phyloP scores from a whole-genome alignment of 2,888 invertebrate genomes.

The Cerastis rubricosa region DNA sequence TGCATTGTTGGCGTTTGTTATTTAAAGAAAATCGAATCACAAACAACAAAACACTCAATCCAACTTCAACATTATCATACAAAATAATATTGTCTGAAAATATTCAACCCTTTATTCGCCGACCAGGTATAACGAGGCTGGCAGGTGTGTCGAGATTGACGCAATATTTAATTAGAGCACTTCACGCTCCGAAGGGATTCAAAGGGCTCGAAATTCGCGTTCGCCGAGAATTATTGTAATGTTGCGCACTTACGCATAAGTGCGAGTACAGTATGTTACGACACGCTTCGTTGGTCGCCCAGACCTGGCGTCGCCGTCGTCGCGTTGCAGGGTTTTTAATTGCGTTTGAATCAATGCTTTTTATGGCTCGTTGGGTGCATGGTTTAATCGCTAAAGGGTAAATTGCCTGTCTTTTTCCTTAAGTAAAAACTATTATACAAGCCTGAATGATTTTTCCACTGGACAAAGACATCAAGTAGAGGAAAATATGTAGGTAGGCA shows the following conservation, averaged over 20 bases:
- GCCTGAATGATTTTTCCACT: neutral
- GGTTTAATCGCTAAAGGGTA: neutral
- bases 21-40: slow-evolving; percentile 19
- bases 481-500: neutral
- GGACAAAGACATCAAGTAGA: neutral
- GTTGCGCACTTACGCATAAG: slow-evolving; percentile 63
- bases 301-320: slow-evolving; percentile 34
- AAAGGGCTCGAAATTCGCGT: slow-evolving; percentile 65
- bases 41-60: slow-evolving; percentile 34
- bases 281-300: slow-evolving; percentile 52
- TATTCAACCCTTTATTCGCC: slow-evolving; percentile 59
- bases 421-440: neutral
- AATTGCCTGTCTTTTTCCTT: neutral
- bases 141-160: slow-evolving; percentile 68
- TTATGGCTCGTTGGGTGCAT: neutral
- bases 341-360: slow-evolving; percentile 1
- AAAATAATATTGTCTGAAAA: slow-evolving; percentile 55
- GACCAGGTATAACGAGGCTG: slow-evolving; percentile 50
- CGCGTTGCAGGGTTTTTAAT: slow-evolving; percentile 36
- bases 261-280: slow-evolving; percentile 59
- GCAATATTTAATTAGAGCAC: slow-evolving; percentile 70
- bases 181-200: slow-evolving; percentile 64
- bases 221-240: slow-evolving; percentile 65
- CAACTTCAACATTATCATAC: slow-evolving; percentile 46
- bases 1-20: neutral